Conservation (phyloP, 2,113 vertebrate genomes). For the Agelaius phoeniceus region DNA sequence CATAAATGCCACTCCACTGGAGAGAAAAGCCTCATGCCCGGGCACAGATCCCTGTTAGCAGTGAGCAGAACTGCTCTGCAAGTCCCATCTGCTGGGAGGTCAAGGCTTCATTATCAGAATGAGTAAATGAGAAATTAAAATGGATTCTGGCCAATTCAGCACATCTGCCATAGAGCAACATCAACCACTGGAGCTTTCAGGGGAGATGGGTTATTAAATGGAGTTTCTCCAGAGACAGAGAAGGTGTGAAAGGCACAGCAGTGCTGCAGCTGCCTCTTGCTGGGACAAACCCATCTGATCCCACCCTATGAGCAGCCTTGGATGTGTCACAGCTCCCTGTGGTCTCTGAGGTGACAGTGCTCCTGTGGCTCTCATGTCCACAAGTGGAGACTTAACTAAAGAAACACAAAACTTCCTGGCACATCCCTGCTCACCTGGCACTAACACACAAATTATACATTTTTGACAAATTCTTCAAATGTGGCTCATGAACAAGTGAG, state of each 20-base stretch:
- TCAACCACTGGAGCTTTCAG: not conserved
- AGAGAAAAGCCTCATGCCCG: not conserved
- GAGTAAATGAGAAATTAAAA: constrained; percentile 39
- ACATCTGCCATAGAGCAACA: constrained; percentile 19
- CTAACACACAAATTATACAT: rapidly evolving
- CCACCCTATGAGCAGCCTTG: not conserved
- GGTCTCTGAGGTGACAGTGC: not conserved
- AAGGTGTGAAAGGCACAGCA: not conserved
- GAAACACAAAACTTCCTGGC: not conserved
- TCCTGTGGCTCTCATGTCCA: not conserved
- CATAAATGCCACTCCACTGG: not conserved
- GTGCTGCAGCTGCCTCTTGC: not conserved
- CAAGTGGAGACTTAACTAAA: not conserved
- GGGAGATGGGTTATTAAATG: not conserved
- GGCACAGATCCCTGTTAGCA: not conserved
- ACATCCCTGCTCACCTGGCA: not conserved
- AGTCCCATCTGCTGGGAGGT: constrained; percentile 35
- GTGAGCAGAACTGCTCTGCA: not conserved
- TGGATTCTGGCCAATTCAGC: constrained; percentile 15
- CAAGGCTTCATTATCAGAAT: constrained; percentile 18
- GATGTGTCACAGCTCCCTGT: rapidly evolving
- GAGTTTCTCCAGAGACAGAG: not conserved
- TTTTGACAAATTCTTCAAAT: not conserved
- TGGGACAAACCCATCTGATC: not conserved
- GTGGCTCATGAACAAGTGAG: not conserved